Evolutionary conservation across 1,140 invertebrate species (phyloP).

Genomic region (Apis laboriosa): DNA sequence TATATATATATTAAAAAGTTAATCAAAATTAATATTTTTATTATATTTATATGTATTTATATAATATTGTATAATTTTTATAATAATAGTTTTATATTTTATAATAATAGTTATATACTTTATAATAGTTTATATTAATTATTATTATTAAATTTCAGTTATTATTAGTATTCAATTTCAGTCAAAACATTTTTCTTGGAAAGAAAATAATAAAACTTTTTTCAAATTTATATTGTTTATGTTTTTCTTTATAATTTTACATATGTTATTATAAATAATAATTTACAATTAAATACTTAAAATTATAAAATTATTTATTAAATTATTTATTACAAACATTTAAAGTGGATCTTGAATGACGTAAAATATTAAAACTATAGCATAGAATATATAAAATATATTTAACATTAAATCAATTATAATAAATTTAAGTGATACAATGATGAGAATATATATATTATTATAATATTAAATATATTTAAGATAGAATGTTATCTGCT

Average conservation of each 20-base stretch:
- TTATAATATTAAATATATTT: no score
- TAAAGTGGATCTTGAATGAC: not conserved
- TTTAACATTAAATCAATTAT: not conserved
- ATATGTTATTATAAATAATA: constrained; percentile 7
- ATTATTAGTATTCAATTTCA: not conserved
- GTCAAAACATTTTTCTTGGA: not conserved
- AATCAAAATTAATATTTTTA: no score
- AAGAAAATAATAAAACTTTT: constrained; percentile 22
- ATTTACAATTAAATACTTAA: constrained; percentile 5
- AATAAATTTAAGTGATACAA: not conserved
- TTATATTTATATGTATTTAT: no score
- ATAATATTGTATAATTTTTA: no score
- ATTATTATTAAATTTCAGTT: not conserved
- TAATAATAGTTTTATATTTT: no score
- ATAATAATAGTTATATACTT: no score
- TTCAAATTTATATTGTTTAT: not conserved
- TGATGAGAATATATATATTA: not conserved
- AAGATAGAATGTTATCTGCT: not conserved
- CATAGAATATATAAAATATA: not conserved
- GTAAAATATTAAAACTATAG: not conserved
- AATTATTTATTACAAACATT: not conserved
- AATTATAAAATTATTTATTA: not conserved
- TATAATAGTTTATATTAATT: constrained; percentile 3
- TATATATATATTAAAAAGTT: no score
- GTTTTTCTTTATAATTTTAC: constrained; percentile 14